These are phyloP conservation scores for Adoxophyes honmai DNA, from an alignment of 1,140 invertebrate genomes.

Conservation along the genomic window DNA sequence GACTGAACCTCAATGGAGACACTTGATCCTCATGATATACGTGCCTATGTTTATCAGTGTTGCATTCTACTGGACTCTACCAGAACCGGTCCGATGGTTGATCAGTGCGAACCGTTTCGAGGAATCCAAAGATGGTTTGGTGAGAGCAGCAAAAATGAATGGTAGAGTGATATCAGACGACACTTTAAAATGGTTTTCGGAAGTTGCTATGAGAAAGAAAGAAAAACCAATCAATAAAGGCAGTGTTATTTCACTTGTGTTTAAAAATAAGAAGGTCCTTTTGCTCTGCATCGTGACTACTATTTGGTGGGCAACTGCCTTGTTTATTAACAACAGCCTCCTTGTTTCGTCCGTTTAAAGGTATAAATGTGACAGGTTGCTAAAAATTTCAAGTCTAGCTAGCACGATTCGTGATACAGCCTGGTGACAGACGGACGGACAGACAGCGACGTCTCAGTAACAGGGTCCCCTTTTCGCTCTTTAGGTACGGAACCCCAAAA, in stretches of 20 bases:
- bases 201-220: neutral
- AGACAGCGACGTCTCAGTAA: too few species aligned
- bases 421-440: too few species aligned
- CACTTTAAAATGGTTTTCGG: neutral
- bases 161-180: neutral
- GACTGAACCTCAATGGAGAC: neutral
- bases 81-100: neutral
- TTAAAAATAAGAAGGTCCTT: neutral
- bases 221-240: neutral
- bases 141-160: neutral
- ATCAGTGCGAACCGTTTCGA: neutral
- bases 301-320: neutral
- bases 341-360: neutral
- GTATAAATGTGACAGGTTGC: too few species aligned
- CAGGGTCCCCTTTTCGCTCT: too few species aligned
- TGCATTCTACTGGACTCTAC: neutral
- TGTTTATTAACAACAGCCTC: too few species aligned
- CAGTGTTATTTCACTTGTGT: neutral
- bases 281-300: neutral
- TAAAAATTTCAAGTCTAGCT: too few species aligned
- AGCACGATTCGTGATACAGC: too few species aligned
- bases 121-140: neutral
- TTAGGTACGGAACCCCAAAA: too few species aligned
- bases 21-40: neutral
- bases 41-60: neutral